Evolutionary conservation across 92 coral and sea anemone genomes (phyloP), one percentile per base, ranked within the genome.

Genomic region (Palythoa grandis): DNA sequence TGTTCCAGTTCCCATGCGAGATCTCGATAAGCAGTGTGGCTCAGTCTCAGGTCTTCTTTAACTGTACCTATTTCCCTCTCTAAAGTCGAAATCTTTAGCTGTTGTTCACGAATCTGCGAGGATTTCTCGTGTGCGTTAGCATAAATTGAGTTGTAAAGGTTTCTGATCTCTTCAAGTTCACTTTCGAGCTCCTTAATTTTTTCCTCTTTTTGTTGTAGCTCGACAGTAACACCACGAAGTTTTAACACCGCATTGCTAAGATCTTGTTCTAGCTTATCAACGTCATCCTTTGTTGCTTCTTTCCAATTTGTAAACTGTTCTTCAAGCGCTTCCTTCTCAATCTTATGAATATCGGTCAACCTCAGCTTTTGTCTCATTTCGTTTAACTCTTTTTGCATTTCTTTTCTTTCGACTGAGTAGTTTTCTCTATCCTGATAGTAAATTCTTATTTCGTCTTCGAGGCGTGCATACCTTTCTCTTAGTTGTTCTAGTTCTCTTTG

Each of bases 11-110:
- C 87, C 70, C 87, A 86, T 40, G 90, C 89, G 24, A 91, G 84
- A 37, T 95, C 98, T 38, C 89, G 92, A 74, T 94, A 92, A 4
- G 98, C 95, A 72, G 85, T 87, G 70, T 94, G 98, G 38, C 98
- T 94, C 38, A 90, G 93, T 20, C 89, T 56, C 67, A 94, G 65
- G 61, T 94, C 96, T 61, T 91, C 86, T 54, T 89, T 88, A 8
- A 94, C 82, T 35, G 88, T 88, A 61, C 83, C 88, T 15, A 94
- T 79, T 83, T 95, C 93, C 11, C 83, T 72, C 83, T 95, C 96
- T 67, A 95, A 76, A 12, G 86, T 87, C 9, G 92, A 79, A 63
- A 95, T 88, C 65, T 87, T 79, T 35, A 84, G 58, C 71, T 91
- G 89, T 48, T 94, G 86, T 72, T 47, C 87, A 57, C 87, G 86